Evolutionary conservation across 2,888 invertebrate species (phyloP), one percentile per base, ranked within the genome.

Genomic region (Machimus atricapillus): DNA sequence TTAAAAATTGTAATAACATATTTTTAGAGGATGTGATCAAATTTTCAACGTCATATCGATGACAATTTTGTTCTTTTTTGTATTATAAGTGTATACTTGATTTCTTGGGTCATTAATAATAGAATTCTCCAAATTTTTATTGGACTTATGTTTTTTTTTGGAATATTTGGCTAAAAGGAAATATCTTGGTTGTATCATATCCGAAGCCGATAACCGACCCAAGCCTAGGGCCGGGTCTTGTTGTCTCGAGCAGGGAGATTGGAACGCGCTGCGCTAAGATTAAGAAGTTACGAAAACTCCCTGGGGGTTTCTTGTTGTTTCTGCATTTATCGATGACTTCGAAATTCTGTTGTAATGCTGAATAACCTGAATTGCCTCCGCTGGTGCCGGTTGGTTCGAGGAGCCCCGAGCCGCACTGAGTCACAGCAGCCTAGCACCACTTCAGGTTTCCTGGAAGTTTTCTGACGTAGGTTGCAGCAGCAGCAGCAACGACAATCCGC

Each of bases 321-420:
- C 37, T 58, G 58, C 83, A 58, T 40, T 73, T 58, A 83, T 83
- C 58, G 83, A 83, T 83, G 73, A 73, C 58, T 43, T 83, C 40
- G 83, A 73, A 83, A 66, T 83, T 83, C 83, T 83, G 37, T 83
- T 73, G 40, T 83, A 83, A 83, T 83, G 66, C 43, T 66, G 40
- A 83, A 83, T 37, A 40, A 83, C 73, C 83, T 40, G 73, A 83
- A 83, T 73, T 66, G 37, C 37, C 23, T 73, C 58, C 40, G n/a
- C 19, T 40, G 19, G 23, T 14, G 12, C 23, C 23, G 37, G 4
- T 58, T 19, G 23, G 23, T 43, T 43, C n/a, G 37, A 40, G 83
- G 83, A 34, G 52, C 52, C 7, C 52, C 7, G n/a, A 19, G 58
- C 43, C 66, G 4, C 16, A 43, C 52, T 83, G 83, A 83, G 37